These are phyloP conservation scores for Agonopterix arenella DNA, from an alignment of 2,888 invertebrate genomes.

Conservation along the genomic window DNA sequence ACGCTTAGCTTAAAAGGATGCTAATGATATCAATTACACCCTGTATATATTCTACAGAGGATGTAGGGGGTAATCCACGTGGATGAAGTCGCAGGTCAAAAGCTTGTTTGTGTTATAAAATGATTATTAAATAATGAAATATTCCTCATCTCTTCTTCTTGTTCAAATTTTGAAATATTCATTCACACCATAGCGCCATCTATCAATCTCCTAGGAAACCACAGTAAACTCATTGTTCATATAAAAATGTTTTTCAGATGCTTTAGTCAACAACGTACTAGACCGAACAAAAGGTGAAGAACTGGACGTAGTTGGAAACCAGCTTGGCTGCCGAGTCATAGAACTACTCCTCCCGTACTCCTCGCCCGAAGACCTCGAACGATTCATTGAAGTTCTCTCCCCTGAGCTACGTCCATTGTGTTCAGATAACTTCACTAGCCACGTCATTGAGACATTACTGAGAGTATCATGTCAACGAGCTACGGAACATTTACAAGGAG, in stretches of 20 bases:
- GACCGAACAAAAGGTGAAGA: slow-evolving; percentile 83
- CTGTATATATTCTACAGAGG: too few relatives aligned
- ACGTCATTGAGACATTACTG: slow-evolving; percentile 85
- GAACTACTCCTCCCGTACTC: slow-evolving; percentile 85
- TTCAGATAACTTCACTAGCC: slow-evolving; percentile 86
- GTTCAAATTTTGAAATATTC: too few relatives aligned
- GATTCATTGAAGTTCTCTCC: slow-evolving; percentile 79
- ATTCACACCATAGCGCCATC: too few relatives aligned
- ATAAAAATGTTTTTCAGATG: slow-evolving; percentile 44
- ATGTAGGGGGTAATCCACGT: too few relatives aligned
- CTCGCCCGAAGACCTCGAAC: slow-evolving; percentile 77
- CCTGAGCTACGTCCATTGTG: slow-evolving; percentile 83
- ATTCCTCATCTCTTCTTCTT: too few relatives aligned
- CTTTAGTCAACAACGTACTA: slow-evolving; percentile 86
- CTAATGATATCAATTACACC: too few relatives aligned
- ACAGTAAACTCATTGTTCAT: too few relatives aligned
- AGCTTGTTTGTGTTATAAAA: too few relatives aligned
- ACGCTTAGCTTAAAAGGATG: too few relatives aligned
- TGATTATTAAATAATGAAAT: too few relatives aligned
- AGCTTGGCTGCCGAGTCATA: slow-evolving; percentile 86
- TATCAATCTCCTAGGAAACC: too few relatives aligned
- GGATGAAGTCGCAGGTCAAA: too few relatives aligned
- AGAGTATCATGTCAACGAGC: slow-evolving; percentile 73
- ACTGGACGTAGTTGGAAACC: slow-evolving; percentile 85
- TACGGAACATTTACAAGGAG: slow-evolving; percentile 44